Base-by-base conservation (phyloP, 2,888 invertebrate genomes). In the Onthophagus sagittarius region DNA sequence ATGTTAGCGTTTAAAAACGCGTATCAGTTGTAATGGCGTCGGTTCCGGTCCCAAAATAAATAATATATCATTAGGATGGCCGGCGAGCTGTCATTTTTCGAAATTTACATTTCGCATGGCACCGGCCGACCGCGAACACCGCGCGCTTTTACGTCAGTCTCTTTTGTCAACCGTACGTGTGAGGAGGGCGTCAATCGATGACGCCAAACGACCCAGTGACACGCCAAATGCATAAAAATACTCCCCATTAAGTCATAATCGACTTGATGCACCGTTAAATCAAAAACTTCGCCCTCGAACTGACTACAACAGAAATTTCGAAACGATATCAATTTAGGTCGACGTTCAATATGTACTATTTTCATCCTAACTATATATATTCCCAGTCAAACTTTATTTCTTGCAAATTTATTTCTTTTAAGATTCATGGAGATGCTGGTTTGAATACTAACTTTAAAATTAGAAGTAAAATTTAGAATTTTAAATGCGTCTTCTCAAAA, bases 201-300 rank as follows among this genome's bases (percentile, higher is more conserved):
- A 62, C 13, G 53, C 62, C 53, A 53, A 71, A 71, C 62, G 62
- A 62, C 71, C 14, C n/a, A 4, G 7, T 14, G 62, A 53, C 71
- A 71, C 71, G 71, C 71, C 62, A 71, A 62, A 71, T 71, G 71
- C 62, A 71, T 71, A 62, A 62, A 71, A 71, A 71, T 62, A 71
- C 7, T 53, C 39, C 39, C 39, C 39, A 53, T 53, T 53, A 53
- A 53, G 39, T 53, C 39, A 53, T 53, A 53, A 53, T 53, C 39
- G 39, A 53, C 39, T 53, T 53, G 39, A 53, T 53, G 39, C 39
- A 53, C 39, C 39, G 39, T 7, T 53, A 53, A 53, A 53, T 53
- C 39, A 53, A 53, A 53, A 53, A 53, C 39, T 53, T 53, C 39
- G 23, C 39, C 9, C 39, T 4, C 39, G 2, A 53, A 2, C 39